A percentile compares a stretch with the other conserved stretches of the same genome.
Conservation (phyloP, 2,113 vertebrate species). For the Chrysemys picta region DNA sequence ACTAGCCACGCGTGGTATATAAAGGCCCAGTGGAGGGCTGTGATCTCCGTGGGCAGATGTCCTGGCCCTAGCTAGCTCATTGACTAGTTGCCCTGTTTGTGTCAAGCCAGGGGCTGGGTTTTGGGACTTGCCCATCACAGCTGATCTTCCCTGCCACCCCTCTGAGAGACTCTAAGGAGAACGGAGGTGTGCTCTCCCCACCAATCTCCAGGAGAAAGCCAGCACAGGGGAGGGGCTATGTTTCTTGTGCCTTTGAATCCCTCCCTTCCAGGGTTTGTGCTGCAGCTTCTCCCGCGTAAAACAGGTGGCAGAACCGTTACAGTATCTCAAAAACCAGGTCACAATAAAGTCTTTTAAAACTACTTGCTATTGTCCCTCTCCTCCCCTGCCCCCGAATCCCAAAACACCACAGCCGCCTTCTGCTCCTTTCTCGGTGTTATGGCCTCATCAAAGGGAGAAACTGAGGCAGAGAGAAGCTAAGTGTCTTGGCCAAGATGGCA, state of each 20-base stretch:
- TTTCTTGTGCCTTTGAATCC: not conserved
- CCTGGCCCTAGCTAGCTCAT: not conserved
- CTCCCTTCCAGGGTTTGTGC: not conserved
- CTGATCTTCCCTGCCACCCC: not conserved
- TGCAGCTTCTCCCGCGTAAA: not conserved
- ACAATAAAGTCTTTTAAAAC: not conserved
- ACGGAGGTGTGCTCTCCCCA: not conserved
- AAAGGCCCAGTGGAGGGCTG: not conserved
- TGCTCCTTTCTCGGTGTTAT: not conserved
- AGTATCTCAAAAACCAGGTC: not conserved
- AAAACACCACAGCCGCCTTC: not conserved
- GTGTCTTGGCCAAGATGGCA: not conserved
- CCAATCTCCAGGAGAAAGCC: not conserved
- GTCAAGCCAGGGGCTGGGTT: not conserved
- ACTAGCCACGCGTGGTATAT: not conserved
- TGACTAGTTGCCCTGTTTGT: not conserved
- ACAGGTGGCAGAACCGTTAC: not conserved
- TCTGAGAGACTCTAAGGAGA: not conserved
- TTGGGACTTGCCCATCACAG: not conserved
- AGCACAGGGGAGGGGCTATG: not conserved
- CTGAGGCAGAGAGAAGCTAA: not conserved
- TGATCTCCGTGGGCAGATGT: not conserved
- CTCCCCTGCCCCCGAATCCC: not conserved
- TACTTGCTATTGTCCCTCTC: not conserved
- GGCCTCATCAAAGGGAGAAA: not conserved